These are phyloP conservation scores for Hermetia illucens DNA, from an alignment of 1,140 invertebrate genomes.

Conservation along the genomic window DNA sequence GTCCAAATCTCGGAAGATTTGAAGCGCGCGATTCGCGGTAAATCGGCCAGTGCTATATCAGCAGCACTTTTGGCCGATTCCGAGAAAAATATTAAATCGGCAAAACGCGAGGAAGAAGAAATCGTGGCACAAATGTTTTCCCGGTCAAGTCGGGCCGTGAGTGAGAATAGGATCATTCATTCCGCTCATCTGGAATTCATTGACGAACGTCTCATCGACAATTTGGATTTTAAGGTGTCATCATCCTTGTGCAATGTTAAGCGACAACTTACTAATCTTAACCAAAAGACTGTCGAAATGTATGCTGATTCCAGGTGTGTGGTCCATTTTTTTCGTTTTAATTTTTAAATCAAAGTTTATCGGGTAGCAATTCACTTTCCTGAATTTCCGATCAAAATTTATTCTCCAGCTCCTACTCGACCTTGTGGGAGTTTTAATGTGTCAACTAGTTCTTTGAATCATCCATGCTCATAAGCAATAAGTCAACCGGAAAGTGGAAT, in stretches of 20 bases:
- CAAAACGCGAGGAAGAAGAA: conserved; percentile 25
- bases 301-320: conserved; percentile 29
- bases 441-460: too few species aligned
- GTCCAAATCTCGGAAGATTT: conserved; percentile 37
- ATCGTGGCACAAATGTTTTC: conserved; percentile 18
- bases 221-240: conserved; percentile 26
- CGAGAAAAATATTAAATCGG: conserved; percentile 37
- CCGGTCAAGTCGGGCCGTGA: conserved; percentile 18
- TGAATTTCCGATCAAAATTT: too few species aligned
- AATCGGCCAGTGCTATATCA: conserved; percentile 57
- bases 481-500: too few species aligned
- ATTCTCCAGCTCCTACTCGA: too few species aligned
- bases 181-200: conserved; percentile 22
- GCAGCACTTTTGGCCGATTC: conserved; percentile 45
- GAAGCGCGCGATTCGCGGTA: conserved; percentile 43
- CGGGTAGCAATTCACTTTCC: too few species aligned
- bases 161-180: conserved; percentile 9
- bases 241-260: conserved; percentile 28
- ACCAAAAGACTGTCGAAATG: conserved; percentile 25
- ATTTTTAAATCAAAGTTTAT: too few species aligned
- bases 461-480: too few species aligned
- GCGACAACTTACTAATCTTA: conserved; percentile 23
- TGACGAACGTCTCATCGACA: conserved; percentile 26
- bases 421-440: too few species aligned
- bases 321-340: neutral